Conservation (phyloP, 2,113 vertebrate genomes). For the Mixornis gularis region DNA sequence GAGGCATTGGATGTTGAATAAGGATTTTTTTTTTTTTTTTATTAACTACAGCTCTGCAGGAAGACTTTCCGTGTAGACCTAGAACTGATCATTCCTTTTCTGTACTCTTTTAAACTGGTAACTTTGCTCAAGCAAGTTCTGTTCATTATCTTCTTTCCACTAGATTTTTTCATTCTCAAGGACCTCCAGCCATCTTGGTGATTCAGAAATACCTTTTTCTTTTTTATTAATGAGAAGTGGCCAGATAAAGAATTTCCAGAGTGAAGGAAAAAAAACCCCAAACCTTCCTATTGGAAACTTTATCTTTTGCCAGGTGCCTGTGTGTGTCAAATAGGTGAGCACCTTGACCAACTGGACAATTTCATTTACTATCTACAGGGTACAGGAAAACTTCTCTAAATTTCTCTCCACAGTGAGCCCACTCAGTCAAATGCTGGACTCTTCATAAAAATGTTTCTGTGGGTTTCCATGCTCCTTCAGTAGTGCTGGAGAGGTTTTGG, state of each 20-base stretch:
- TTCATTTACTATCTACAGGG: background rate
- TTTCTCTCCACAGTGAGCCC: background rate
- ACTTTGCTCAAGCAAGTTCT: background rate
- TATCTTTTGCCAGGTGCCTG: background rate
- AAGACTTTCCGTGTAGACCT: background rate
- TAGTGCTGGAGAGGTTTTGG: background rate
- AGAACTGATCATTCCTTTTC: background rate
- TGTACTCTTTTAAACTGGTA: background rate
- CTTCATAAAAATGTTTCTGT: background rate
- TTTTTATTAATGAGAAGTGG: background rate
- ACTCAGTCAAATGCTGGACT: background rate
- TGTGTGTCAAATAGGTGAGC: background rate
- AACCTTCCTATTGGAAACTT: background rate
- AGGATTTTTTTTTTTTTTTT: accelerated
- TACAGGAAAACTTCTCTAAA: background rate
- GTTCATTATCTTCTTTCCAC: background rate
- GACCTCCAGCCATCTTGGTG: background rate
- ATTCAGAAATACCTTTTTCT: background rate
- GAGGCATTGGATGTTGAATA: background rate
- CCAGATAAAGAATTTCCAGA: background rate
- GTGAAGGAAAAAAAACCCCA: background rate
- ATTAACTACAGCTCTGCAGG: background rate
- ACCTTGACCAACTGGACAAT: background rate
- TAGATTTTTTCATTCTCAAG: background rate
- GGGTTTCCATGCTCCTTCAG: background rate